Evolutionary conservation across 2,113 vertebrate species (phyloP).

Genomic region (Vombatus ursinus): DNA sequence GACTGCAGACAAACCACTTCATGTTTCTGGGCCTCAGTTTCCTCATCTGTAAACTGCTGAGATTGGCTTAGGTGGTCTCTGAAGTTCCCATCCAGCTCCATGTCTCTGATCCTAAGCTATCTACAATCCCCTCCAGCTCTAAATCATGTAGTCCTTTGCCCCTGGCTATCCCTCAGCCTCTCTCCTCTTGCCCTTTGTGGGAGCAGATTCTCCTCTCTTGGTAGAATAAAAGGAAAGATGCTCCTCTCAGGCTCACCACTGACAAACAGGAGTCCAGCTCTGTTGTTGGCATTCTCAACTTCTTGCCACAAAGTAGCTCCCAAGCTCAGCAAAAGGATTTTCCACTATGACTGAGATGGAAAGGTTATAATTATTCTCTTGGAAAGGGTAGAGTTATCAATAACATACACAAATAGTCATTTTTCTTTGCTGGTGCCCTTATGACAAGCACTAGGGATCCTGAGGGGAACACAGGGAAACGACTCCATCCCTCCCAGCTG

Average conservation of each 20-base stretch:
- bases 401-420: slow-evolving; percentile 33
- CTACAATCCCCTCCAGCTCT: background rate
- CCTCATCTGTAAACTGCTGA: background rate
- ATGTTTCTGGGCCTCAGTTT: background rate
- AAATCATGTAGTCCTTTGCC: background rate
- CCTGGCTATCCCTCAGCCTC: background rate
- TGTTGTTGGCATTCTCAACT: background rate
- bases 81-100: background rate
- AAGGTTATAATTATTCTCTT: slow-evolving; percentile 53
- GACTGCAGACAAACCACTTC: background rate
- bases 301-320: background rate
- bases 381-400: slow-evolving; percentile 26
- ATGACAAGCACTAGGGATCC: background rate
- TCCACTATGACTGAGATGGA: background rate
- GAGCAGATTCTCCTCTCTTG: background rate
- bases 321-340: background rate
- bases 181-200: background rate
- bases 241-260: background rate
- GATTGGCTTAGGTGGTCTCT: background rate
- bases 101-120: too few relatives aligned
- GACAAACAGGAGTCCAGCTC: background rate
- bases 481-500: background rate
- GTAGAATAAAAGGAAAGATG: background rate
- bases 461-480: rapidly evolving
- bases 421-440: slow-evolving; percentile 28